These are phyloP conservation scores for Mastacembelus armatus DNA, from an alignment of 2,797 vertebrate species.

Conservation along the genomic window DNA sequence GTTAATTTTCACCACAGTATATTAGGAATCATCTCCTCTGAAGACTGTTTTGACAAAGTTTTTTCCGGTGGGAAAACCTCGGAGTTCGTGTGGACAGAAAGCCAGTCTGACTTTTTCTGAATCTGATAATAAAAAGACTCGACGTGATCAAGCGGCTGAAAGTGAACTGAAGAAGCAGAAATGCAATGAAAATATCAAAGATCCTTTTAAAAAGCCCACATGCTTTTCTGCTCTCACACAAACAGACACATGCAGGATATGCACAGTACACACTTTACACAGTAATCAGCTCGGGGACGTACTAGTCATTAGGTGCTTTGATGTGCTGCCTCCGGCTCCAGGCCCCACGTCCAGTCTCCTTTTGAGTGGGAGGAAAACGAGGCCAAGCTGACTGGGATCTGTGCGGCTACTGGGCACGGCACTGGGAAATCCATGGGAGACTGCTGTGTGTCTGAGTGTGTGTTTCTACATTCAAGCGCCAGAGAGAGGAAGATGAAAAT, in stretches of 20 bases:
- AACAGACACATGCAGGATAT: neutral
- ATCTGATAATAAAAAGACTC: no score
- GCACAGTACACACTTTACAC: neutral
- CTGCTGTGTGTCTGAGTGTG: neutral
- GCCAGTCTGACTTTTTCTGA: no score
- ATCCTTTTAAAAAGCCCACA: conserved; percentile 26
- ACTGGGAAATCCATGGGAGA: neutral
- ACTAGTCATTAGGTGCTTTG: conserved; percentile 53
- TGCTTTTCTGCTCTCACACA: neutral
- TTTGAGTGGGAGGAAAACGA: conserved; percentile 44
- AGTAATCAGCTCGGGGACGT: conserved; percentile 40
- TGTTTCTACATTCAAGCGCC: neutral
- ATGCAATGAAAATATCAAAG: neutral
- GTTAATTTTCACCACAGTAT: no score
- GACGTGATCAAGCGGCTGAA: no score
- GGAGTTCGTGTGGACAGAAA: no score
- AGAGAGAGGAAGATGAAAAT: neutral
- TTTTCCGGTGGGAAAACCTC: no score
- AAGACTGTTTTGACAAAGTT: no score
- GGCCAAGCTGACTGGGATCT: conserved; percentile 52
- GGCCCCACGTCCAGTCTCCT: conserved; percentile 30
- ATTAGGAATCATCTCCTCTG: no score
- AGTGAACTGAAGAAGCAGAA: no score
- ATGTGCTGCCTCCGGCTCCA: conserved; percentile 48
- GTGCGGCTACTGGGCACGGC: conserved; percentile 23